Percentiles rank a stretch among this genome's conserved stretches.
Conservation (phyloP, 2,797 vertebrate species). For the Crenichthys baileyi region DNA sequence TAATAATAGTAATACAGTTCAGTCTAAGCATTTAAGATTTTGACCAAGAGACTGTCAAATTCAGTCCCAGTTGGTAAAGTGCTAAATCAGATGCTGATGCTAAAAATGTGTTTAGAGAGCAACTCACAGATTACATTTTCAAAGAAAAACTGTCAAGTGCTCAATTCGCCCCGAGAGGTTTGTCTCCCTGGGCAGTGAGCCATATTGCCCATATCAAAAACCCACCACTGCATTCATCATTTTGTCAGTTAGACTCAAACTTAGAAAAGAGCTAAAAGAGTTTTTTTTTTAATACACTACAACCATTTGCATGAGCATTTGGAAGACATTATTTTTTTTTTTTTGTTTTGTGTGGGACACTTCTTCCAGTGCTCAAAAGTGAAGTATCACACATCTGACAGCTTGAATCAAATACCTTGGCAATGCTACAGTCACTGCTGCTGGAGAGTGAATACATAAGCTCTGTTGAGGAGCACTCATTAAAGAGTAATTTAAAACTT, state of each 20-base stretch:
- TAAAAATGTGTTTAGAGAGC: neutral
- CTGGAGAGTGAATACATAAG: neutral
- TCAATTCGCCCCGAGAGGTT: neutral
- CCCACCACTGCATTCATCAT: neutral
- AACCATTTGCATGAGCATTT: neutral
- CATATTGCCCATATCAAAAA: neutral
- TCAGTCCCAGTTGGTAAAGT: neutral
- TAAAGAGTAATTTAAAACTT: slow-evolving; percentile 2
- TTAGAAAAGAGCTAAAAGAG: neutral
- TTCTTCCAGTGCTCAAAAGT: neutral
- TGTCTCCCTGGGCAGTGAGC: neutral
- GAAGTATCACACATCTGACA: neutral
- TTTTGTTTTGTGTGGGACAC: neutral
- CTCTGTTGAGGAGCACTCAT: slow-evolving; percentile 1
- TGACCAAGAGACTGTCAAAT: too few species aligned
- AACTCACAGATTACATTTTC: neutral
- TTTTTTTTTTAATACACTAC: neutral
- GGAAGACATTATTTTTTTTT: neutral
- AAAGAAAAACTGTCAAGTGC: neutral
- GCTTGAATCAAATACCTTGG: neutral
- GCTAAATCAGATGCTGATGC: neutral
- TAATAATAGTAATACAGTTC: too few species aligned
- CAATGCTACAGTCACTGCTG: neutral
- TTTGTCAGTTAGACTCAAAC: neutral
- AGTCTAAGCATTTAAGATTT: too few species aligned